Evolutionary conservation across 2,113 vertebrate species (phyloP), one percentile per base, ranked within the genome.

Genomic region (Menura novaehollandiae): DNA sequence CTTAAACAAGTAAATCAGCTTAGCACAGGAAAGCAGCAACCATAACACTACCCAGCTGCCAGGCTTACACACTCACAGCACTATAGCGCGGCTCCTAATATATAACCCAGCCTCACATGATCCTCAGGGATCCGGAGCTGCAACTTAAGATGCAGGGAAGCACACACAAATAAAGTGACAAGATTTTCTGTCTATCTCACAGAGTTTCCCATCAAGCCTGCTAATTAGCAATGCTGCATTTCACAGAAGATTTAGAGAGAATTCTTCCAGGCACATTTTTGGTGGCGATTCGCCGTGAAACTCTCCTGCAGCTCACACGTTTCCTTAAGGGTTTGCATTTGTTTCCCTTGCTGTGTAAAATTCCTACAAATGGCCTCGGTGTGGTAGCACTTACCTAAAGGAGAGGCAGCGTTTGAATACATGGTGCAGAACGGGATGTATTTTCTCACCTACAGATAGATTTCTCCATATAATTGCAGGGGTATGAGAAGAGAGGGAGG

Each of bases 1-100:
- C 98, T 98, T 97, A 98, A 98, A 98, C 98, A 98, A 98, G 98
- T 98, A 98, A 99, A 99, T 98, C 98, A 98, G 98, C 97, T 98
- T 97, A 98, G 97, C 96, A 95, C 97, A 98, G 98, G 97, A 98
- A 97, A 98, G 97, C 96, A 97, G 97, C 97, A 72, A 97, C 95
- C 92, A 94, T 88, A 97, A 95, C 97, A 95, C 95, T 88, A 82
- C 93, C 85, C 95, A 95, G 96, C 97, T 97, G 98, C 98, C 98
- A 81, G 98, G 98, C 97, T 95, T 81, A 76, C 96, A 90, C 56
- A 32, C 91, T 75, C 60, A 1, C 96, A 63, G 95, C 91, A n/a
- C 90, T 63, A 33, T 8, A 24, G 78, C 95, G 83, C 94, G 63
- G 96, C 94, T 96, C 91, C 80, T 83, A 33, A 89, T 96, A 95